Evolutionary conservation across 2,888 invertebrate species (phyloP), one percentile per base, ranked within the genome.

Genomic region (Pollenia amentaria): DNA sequence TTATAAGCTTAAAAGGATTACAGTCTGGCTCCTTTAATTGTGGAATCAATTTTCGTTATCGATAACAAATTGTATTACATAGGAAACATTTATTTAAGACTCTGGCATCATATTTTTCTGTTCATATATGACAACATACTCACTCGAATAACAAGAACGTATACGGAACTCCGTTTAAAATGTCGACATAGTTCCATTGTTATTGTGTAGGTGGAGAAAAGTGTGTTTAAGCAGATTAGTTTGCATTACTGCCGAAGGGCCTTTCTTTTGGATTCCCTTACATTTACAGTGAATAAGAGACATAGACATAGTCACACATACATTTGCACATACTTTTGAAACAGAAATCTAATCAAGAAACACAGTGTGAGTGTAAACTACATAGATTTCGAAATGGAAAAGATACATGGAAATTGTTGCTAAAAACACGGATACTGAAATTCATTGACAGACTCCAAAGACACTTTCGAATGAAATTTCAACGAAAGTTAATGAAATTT

Each of bases 141-240:
- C 69, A 70, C 42, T 44, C 14, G 38, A 21, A 62, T 38, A 55
- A 18, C 53, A 64, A 53, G 14, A 55, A 64, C n/a, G 48, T 16
- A 53, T 42, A 64, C 42, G 14, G 12, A 42, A 46, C 53, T 67
- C 21, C 67, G 65, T 81, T 65, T 48, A 70, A 57, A 69, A 69
- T 69, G 67, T 65, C 51, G 53, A 42, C 57, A 21, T 51, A 38
- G 12, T 62, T 73, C 11, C 67, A 67, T 3, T 53, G 48, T 44
- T 72, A 18, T 40, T 46, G 38, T 64, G 53, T 79, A 77, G 64
- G 72, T 80, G 70, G 80, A 67, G 72, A 44, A 65, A 75, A 51
- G 64, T 73, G 64, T 77, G 69, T 84, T 87, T 81, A 87, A 87
- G 64, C 73, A 87, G 87, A 87, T 87, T 87, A 87, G 87, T 84